These are phyloP conservation scores for Hippocampus barbouri DNA, from an alignment of 2,113 vertebrate genomes.

Conservation along the genomic window DNA sequence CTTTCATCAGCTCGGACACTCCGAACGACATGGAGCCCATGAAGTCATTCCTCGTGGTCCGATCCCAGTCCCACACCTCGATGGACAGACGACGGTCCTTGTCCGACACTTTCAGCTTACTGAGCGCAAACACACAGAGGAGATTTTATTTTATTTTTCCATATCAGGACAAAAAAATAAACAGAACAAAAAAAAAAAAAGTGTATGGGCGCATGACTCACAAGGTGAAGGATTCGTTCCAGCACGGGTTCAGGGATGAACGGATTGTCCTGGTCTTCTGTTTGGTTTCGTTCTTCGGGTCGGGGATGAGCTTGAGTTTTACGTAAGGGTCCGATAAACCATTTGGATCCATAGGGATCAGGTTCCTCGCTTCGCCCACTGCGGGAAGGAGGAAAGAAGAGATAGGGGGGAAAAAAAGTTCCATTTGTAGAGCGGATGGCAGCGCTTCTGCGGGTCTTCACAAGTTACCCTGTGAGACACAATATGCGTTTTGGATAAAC, in stretches of 20 bases:
- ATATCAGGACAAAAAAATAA: too few species aligned
- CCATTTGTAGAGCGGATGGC: background rate
- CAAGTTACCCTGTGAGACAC: background rate
- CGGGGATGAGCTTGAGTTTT: conserved; percentile 95
- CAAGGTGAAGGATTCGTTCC: conserved; percentile 94
- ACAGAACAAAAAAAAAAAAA: background rate
- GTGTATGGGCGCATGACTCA: conserved; percentile 65
- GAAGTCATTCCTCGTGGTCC: conserved; percentile 94
- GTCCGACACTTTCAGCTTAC: conserved; percentile 89
- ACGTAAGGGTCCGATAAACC: conserved; percentile 95
- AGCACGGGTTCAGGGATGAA: conserved; percentile 90
- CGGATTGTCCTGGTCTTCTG: conserved; percentile 97
- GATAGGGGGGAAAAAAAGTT: background rate
- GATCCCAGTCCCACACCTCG: conserved; percentile 96
- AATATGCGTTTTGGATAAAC: background rate
- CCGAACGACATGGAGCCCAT: conserved; percentile 97
- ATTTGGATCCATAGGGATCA: conserved; percentile 98
- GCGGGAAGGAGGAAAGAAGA: background rate
- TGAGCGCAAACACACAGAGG: conserved; percentile 45
- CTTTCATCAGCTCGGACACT: conserved; percentile 93
- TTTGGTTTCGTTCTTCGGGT: conserved; percentile 96
- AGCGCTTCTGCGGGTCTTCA: background rate
- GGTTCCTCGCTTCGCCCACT: conserved; percentile 93
- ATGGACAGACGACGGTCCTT: conserved; percentile 92
- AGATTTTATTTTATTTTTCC: background rate